Evolutionary conservation across 1,140 invertebrate genomes (phyloP), one percentile per base, ranked within the genome.

Genomic region (Cheumatopsyche charites): DNA sequence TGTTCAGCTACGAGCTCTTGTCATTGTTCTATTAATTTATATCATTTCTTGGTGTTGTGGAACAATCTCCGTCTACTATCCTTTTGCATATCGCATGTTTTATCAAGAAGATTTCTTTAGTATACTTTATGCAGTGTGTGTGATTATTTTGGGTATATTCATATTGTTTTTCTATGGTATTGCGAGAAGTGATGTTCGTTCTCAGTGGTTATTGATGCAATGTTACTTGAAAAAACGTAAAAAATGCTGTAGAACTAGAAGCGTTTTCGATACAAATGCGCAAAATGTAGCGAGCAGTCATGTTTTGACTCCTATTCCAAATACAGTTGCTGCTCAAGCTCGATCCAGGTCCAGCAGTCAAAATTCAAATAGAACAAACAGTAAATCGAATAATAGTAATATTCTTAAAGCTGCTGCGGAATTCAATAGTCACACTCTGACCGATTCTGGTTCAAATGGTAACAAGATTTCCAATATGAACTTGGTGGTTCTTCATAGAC

Each of bases 141-240:
- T 90, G 0, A 87, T 88, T 23, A 82, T 89, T 12, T 82, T 96
- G 58, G 93, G 92, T 0, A 83, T 91, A n/a, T 96, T 96, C 78
- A 89, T 94, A 23, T 79, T 96, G 11, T 88, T 94, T 52, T 96
- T 94, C 80, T 95, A 94, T 78, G 93, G 92, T 62, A 86, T 95
- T 41, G 91, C 91, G 0, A 83, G 94, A 21, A 92, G 89, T 73
- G 94, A 96, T 80, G 91, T 95, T 0, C 84, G 93, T 62, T 85
- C 86, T 0, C 89, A 91, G 17, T 94, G 92, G 92, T 79, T 88
- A 4, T 80, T 87, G 61, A 88, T 89, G 82, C 84, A 87, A 15
- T 87, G 88, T 67, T 87, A 87, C 81, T 75, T 88, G 11, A 86
- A 85, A 63, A 85, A 85, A 15, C 85, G 85, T 52, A 89, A 89